Evolutionary conservation across 2,888 invertebrate species (phyloP), one percentile per base, ranked within the genome.

Genomic region (Xanthorhoe designata): DNA sequence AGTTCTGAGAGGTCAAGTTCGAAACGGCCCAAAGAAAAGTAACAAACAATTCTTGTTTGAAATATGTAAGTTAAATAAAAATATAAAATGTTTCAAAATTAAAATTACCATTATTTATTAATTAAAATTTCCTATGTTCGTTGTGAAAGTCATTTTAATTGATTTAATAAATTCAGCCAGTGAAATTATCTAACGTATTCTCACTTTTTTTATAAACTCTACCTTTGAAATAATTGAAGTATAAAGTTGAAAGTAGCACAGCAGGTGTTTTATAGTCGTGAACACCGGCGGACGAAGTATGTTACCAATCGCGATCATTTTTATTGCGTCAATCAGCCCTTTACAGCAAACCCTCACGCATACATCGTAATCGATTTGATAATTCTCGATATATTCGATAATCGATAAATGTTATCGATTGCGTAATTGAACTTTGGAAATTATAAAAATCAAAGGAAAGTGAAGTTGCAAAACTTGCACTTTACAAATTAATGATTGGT

Each of bases 251-350:
- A 62, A 47, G 65, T 63, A 54, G 13, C 52, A 69, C 55, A 47
- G 15, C 54, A 55, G 45, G 53, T n/a, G 29, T 55, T 55, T 38
- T 35, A n/a, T 15, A 17, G n/a, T 32, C 2, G 19, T 51, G 9
- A 66, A 54, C 35, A 72, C 66, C 69, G 55, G 61, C 78, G 72
- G 64, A 73, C 77, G 71, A 73, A 68, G 64, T 50, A 67, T 68
- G 72, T 71, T 54, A 61, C 60, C 69, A 72, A 73, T 80, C 68
- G 67, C 66, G 68, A 73, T 77, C 72, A 73, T 63, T 82, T 78
- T 78, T 78, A 76, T 73, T 68, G 73, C 75, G 52, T 61, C 74
- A 76, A 78, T 80, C 73, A 71, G 71, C 76, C 81, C 76, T 78
- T 77, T 75, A 75, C 71, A 70, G 66, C 66, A 66, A 77, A 70